A percentile compares a stretch with the other conserved stretches of the same genome.
Conservation (phyloP, 2,888 invertebrate genomes). For the Acleris laterana region DNA sequence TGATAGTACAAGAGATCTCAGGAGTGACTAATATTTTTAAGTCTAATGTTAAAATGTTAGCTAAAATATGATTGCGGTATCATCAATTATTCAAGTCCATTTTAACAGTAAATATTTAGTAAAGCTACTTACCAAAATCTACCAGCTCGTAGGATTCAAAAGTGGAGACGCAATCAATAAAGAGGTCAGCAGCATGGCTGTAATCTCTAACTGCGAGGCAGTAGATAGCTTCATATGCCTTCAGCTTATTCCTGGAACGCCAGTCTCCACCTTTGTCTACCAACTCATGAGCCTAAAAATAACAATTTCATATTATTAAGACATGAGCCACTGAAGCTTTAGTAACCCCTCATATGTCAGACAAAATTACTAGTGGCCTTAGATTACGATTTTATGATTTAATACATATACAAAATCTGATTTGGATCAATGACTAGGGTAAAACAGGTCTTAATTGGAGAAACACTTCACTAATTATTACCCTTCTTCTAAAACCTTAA, state of each 20-base stretch:
- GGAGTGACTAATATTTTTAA: too few relatives aligned
- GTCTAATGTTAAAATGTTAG: too few relatives aligned
- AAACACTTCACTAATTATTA: too few relatives aligned
- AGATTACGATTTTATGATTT: too few relatives aligned
- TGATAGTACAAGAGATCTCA: too few relatives aligned
- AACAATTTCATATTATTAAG: background rate
- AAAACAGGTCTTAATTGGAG: too few relatives aligned
- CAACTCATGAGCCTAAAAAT: conserved; percentile 80
- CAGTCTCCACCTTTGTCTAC: conserved; percentile 99
- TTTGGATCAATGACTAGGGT: too few relatives aligned
- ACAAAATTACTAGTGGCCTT: too few relatives aligned
- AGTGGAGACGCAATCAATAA: conserved; percentile 99
- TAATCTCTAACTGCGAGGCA: conserved; percentile 98
- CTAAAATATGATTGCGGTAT: background rate
- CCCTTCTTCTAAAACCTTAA: too few relatives aligned
- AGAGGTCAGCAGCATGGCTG: conserved; percentile 96
- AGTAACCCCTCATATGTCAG: too few relatives aligned
- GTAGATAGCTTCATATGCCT: conserved; percentile 98
- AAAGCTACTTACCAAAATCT: conserved; percentile 92
- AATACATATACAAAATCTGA: too few relatives aligned
- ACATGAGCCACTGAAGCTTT: too few relatives aligned
- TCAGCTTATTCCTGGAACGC: conserved; percentile 98
- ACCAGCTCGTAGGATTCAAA: conserved; percentile 99
- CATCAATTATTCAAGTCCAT: background rate
- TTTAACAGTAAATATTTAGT: background rate